phyloP scores from a whole-genome alignment of 2,888 invertebrate genomes.

The Oligia latruncula region DNA sequence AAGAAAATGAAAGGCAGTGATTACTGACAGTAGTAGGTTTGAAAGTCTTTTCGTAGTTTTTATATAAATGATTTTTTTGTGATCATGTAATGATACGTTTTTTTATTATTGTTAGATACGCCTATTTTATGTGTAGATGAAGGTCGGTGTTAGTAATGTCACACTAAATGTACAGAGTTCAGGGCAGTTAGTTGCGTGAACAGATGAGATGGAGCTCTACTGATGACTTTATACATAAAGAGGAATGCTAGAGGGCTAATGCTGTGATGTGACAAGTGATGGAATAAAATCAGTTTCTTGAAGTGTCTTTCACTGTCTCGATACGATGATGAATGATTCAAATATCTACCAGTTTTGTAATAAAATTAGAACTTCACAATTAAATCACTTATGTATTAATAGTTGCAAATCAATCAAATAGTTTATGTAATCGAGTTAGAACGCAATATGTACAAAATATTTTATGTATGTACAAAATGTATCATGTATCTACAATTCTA shows the following conservation, averaged over 20 bases:
- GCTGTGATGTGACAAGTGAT: conserved; percentile 42
- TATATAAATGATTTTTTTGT: conserved; percentile 45
- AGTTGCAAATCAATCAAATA: conserved; percentile 60
- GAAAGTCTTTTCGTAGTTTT: conserved; percentile 71
- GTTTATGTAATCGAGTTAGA: conserved; percentile 66
- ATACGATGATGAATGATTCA: conserved; percentile 40
- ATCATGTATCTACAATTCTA: conserved; percentile 56
- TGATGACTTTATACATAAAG: conserved; percentile 39
- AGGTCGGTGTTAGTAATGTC: conserved; percentile 44
- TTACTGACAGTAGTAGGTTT: conserved; percentile 80
- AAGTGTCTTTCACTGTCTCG: conserved; percentile 41
- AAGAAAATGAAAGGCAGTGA: conserved; percentile 82
- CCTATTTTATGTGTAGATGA: conserved; percentile 45
- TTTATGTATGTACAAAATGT: conserved; percentile 53
- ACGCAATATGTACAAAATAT: conserved; percentile 61
- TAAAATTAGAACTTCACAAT: conserved; percentile 52
- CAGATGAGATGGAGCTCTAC: conserved; percentile 38
- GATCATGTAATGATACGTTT: conserved; percentile 53
- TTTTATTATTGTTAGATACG: conserved; percentile 49
- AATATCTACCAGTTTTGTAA: conserved; percentile 45
- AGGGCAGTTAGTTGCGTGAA: conserved; percentile 39
- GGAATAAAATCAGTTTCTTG: conserved; percentile 37
- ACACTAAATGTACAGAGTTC: conserved; percentile 32
- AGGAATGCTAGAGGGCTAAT: conserved; percentile 63
- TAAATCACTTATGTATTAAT: conserved; percentile 57